Evolutionary conservation across 1,140 invertebrate species (phyloP).

Genomic region (Heliconius congener): DNA sequence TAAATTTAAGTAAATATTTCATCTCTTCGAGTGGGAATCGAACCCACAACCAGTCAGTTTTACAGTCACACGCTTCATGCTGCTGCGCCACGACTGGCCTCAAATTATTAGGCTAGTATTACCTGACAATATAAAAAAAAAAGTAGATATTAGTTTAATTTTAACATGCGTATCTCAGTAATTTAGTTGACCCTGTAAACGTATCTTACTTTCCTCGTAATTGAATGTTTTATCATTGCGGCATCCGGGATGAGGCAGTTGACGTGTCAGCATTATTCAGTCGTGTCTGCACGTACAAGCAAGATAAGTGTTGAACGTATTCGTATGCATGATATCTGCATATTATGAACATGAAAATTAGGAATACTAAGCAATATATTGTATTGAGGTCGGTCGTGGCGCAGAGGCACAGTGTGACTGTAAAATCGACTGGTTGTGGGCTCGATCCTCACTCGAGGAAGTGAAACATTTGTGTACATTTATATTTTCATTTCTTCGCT

Average conservation of each 20-base stretch:
- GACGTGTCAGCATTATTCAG: constrained; percentile 29
- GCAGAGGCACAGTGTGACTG: too few species aligned
- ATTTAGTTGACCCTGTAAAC: constrained; percentile 27
- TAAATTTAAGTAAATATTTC: too few species aligned
- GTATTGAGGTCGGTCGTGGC: too few species aligned
- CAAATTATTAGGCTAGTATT: not conserved
- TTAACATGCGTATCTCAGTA: not conserved
- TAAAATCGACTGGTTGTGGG: too few species aligned
- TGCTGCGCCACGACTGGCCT: too few species aligned
- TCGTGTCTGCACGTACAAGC: constrained; percentile 26
- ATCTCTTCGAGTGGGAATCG: too few species aligned
- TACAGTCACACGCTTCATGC: too few species aligned
- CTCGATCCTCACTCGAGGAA: too few species aligned
- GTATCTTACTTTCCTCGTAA: constrained; percentile 42
- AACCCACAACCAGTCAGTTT: too few species aligned
- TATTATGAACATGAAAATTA: not conserved
- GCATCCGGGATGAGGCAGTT: constrained; percentile 39
- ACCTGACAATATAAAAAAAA: not conserved
- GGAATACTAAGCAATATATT: not conserved
- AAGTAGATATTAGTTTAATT: not conserved
- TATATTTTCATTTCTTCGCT: too few species aligned
- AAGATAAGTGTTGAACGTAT: constrained; percentile 19
- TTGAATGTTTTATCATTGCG: constrained; percentile 41
- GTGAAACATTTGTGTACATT: too few species aligned
- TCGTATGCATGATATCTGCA: not conserved